Evolutionary conservation across 2,113 vertebrate species (phyloP).

Genomic region (Saccopteryx bilineata): DNA sequence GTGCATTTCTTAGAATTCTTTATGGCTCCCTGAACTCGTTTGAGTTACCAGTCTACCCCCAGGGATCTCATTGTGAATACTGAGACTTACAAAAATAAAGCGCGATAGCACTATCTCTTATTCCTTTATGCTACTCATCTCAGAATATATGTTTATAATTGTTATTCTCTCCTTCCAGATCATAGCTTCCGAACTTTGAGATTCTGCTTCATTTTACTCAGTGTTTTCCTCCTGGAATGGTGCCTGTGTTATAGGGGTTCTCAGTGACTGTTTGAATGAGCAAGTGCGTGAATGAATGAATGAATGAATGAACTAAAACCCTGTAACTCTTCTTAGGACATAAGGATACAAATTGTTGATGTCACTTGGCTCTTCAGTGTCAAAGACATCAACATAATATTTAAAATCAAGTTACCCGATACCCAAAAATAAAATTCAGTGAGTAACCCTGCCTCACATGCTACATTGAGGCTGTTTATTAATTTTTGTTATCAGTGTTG

Average conservation of each 20-base stretch:
- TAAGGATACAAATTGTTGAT: not conserved
- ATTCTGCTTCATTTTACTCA: not conserved
- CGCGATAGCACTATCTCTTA: not conserved
- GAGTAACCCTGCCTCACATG: not conserved
- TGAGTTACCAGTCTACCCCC: not conserved
- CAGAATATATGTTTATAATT: not conserved
- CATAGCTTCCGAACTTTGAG: not conserved
- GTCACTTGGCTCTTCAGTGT: not conserved
- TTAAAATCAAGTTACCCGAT: not conserved
- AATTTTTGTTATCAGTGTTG: not conserved
- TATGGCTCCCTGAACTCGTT: conserved; percentile 21
- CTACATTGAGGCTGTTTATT: not conserved
- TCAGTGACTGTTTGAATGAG: not conserved
- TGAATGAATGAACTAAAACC: not conserved
- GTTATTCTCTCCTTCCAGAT: not conserved
- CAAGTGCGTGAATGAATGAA: not conserved
- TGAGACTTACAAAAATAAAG: conserved; percentile 47
- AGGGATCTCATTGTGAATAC: not conserved
- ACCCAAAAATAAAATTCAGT: not conserved
- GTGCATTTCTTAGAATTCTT: not conserved
- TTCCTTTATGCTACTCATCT: not conserved
- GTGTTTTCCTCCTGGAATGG: not conserved
- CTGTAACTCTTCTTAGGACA: not conserved
- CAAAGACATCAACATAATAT: not conserved
- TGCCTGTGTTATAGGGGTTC: not conserved